Evolutionary conservation across 2,113 vertebrate genomes (phyloP).

Genomic region (Emydocephalus ijimae): DNA sequence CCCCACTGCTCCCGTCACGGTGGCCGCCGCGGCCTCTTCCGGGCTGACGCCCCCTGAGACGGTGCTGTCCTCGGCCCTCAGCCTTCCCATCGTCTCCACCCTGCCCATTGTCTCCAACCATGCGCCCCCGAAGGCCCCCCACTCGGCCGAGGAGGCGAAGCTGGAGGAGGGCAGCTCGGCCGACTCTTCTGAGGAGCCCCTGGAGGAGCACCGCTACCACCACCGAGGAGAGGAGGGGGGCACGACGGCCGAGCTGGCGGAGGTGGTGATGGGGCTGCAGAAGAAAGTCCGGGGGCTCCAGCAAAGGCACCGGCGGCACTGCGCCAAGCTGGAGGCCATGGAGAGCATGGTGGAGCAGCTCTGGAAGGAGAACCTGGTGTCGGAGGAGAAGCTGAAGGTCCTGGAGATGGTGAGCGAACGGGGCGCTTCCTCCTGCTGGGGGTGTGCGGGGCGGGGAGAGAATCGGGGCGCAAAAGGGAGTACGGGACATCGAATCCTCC

Average conservation of each 20-base stretch:
- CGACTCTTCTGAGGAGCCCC: not conserved
- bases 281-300: constrained; percentile 73
- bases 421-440: not conserved
- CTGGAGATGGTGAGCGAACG: constrained; percentile 60
- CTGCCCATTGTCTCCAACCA: constrained; percentile 73
- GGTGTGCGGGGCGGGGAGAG: too few relatives aligned
- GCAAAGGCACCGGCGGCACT: constrained; percentile 70
- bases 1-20: constrained; percentile 47
- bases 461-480: not conserved
- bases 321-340: constrained; percentile 72
- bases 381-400: constrained; percentile 64
- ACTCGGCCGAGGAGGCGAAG: not conserved
- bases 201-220: constrained; percentile 63
- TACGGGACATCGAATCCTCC: too few relatives aligned
- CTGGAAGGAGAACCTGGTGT: constrained; percentile 64
- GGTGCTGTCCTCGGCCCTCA: constrained; percentile 66
- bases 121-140: not conserved
- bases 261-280: constrained; percentile 63
- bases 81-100: constrained; percentile 70
- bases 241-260: constrained; percentile 69
- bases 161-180: not conserved
- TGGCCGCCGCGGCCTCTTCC: not conserved
- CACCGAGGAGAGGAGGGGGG: constrained; percentile 53
- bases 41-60: constrained; percentile 55
- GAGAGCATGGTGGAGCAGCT: constrained; percentile 73